Evolutionary conservation across 2,888 invertebrate genomes (phyloP), one percentile per base, ranked within the genome.

Genomic region (Allacma fusca): DNA sequence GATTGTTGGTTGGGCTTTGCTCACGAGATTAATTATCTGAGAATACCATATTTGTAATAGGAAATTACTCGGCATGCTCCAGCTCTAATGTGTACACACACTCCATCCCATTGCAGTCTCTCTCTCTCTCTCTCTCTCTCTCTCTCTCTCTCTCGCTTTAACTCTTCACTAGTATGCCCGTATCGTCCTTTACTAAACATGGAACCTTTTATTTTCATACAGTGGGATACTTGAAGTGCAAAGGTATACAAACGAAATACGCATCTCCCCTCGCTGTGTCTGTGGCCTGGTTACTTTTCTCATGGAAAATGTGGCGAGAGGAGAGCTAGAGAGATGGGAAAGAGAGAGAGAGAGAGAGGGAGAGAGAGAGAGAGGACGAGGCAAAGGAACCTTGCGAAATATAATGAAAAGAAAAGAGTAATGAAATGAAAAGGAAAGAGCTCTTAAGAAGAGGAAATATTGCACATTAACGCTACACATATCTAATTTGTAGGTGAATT

Each of bases 11-110:
- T 70, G 69, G 62, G 64, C 24, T 44, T 64, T 62, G 23, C 40
- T 76, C 76, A 50, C 57, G 67, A 77, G 77, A 77, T 77, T 77
- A 77, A 77, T 77, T 77, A 72, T 77, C 77, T 65, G 67, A 77
- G 72, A 77, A 72, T 72, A 68, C 77, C 72, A 72, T 77, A 77
- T 77, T 77, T 77, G 77, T 77, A 34, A 71, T 70, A 71, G 76
- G 72, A 71, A 71, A 72, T 72, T 72, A 43, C 44, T 70, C 65
- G 26, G 26, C 26, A 65, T 65, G 65, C 65, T 65, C 29, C 24
- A 9, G n/a, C 62, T 65, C 26, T 65, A 65, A 65, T 65, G 65
- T 65, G 4, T 62, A 23, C 62, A 62, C 62, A 62, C 23, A 62
- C 50, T 50, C 50, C 16, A 9, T 50, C 50, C 50, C 19, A 50